Conservation (phyloP, 1,140 invertebrate species). For the Cotesia chilonis region DNA sequence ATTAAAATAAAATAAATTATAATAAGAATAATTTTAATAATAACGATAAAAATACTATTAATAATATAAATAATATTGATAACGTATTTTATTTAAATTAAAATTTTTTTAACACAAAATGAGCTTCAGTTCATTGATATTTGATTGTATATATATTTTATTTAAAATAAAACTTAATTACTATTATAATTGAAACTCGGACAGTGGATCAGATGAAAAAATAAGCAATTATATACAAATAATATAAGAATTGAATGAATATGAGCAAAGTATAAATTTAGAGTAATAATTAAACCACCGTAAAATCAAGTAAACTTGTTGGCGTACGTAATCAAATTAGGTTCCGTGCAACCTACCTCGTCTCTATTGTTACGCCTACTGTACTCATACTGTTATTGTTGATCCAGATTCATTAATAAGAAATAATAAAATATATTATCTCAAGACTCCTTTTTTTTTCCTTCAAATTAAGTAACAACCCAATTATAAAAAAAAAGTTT, state of each 20-base stretch:
- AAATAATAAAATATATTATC: constrained; percentile 67
- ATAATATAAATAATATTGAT: no score
- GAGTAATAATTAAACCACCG: constrained; percentile 46
- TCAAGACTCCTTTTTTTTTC: constrained; percentile 47
- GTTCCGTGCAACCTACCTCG: constrained; percentile 64
- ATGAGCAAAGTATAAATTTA: constrained; percentile 24
- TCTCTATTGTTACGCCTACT: constrained; percentile 66
- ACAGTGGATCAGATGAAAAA: not conserved
- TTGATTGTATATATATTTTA: no score
- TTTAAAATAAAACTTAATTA: no score
- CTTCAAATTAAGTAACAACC: no score
- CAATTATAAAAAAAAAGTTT: not conserved
- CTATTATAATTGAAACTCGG: constrained; percentile 1
- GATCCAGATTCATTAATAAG: constrained; percentile 63
- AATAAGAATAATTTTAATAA: no score
- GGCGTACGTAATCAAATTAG: constrained; percentile 62
- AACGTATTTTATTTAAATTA: no score
- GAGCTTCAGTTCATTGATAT: no score
- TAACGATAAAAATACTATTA: no score
- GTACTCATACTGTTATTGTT: constrained; percentile 65
- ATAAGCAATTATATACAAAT: no score
- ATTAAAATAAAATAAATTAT: no score
- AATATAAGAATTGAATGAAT: not conserved
- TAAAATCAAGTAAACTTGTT: constrained; percentile 55
- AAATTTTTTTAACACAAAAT: no score